These are phyloP conservation scores for Elegia similella DNA, from an alignment of 2,888 invertebrate species.

Conservation along the genomic window DNA sequence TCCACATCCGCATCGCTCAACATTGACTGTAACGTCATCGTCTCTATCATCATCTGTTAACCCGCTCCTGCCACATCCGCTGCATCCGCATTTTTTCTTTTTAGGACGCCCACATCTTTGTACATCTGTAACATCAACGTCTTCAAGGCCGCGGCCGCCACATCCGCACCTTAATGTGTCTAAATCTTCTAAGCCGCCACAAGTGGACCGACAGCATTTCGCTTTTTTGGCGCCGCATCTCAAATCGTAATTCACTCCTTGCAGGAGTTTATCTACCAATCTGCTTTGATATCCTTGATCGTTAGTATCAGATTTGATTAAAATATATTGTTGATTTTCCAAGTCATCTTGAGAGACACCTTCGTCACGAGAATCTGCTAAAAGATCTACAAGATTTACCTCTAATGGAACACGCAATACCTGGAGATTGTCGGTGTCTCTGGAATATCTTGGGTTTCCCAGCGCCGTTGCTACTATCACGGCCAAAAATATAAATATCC, in stretches of 20 bases:
- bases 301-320: background rate
- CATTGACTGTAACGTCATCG: background rate
- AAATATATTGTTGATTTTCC: too few species aligned
- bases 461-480: background rate
- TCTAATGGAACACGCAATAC: background rate
- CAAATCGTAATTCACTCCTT: background rate
- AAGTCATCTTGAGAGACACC: background rate
- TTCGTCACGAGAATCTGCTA: background rate
- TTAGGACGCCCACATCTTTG: background rate
- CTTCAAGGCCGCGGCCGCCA: background rate
- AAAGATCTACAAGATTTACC: background rate
- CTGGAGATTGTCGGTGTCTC: background rate
- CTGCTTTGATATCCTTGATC: background rate
- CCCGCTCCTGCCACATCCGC: background rate
- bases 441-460: background rate
- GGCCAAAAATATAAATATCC: background rate
- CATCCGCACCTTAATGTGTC: background rate
- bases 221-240: background rate
- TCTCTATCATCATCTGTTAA: background rate
- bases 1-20: background rate
- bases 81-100: too few species aligned
- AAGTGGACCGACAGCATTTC: too few species aligned
- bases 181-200: background rate
- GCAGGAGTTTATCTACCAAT: background rate
- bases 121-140: background rate